Evolutionary conservation across 2,888 invertebrate species (phyloP).

Genomic region (Callimorpha dominula): DNA sequence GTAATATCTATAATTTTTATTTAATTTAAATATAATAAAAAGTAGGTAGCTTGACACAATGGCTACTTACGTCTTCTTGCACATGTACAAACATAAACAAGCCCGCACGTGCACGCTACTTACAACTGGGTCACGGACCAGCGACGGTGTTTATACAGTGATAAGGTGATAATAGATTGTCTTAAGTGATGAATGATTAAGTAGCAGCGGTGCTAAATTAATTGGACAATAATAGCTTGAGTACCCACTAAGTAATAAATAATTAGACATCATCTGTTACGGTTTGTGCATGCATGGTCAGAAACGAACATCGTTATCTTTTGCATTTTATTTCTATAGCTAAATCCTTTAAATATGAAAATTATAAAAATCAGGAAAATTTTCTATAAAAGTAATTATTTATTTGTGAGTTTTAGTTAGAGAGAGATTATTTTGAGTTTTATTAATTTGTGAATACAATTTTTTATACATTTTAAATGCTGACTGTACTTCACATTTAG

Average conservation of each 20-base stretch:
- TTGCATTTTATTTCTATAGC: too few species aligned
- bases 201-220: constrained; percentile 1
- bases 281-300: neutral
- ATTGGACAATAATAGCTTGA: constrained; percentile 1
- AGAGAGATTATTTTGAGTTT: too few species aligned
- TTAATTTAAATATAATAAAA: too few species aligned
- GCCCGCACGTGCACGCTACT: constrained; percentile 1
- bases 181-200: constrained; percentile 7
- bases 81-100: neutral
- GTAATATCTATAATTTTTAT: too few species aligned
- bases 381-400: too few species aligned
- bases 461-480: too few species aligned
- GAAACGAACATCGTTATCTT: too few species aligned
- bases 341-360: too few species aligned
- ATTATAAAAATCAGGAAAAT: too few species aligned
- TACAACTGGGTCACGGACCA: constrained; percentile 3
- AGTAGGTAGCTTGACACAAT: neutral
- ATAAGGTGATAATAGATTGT: constrained; percentile 10
- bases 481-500: too few species aligned
- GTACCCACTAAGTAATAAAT: neutral
- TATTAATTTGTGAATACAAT: too few species aligned
- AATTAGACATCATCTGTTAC: neutral
- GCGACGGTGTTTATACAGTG: constrained; percentile 2
- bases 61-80: neutral
- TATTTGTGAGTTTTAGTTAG: too few species aligned